Evolutionary conservation across 1,140 invertebrate genomes (phyloP).

Genomic region (Anastrepha ludens): DNA sequence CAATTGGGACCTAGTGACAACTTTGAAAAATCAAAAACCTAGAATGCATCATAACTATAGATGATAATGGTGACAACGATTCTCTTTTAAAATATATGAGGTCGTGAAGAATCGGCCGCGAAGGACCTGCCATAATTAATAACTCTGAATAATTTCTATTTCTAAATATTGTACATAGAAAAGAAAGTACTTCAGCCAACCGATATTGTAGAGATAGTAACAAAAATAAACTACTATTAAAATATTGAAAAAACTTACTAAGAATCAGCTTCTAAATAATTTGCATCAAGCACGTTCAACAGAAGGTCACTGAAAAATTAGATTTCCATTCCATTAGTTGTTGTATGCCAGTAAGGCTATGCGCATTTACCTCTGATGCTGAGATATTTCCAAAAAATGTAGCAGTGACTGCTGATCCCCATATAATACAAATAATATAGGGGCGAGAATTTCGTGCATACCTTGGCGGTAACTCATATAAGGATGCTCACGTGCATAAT

Average conservation of each 20-base stretch:
- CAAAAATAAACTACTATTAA: too few relatives aligned
- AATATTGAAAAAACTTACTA: conserved; percentile 78
- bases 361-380: conserved; percentile 56
- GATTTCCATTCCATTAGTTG: neutral
- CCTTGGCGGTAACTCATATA: conserved; percentile 86
- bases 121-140: too few relatives aligned
- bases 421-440: conserved; percentile 84
- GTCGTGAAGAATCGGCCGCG: too few relatives aligned
- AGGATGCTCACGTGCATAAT: conserved; percentile 84
- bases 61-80: too few relatives aligned
- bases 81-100: too few relatives aligned
- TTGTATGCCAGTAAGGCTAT: neutral
- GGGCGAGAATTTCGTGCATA: conserved; percentile 90
- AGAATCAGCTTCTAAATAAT: conserved; percentile 83
- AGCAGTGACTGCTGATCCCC: conserved; percentile 82
- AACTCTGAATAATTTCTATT: too few relatives aligned
- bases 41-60: too few relatives aligned
- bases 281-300: conserved; percentile 78
- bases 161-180: too few relatives aligned
- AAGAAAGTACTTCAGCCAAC: too few relatives aligned
- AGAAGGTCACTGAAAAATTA: conserved; percentile 76
- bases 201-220: too few relatives aligned
- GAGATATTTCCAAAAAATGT: conserved; percentile 70
- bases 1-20: too few relatives aligned
- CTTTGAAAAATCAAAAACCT: too few relatives aligned